Percentiles rank a stretch among this genome's conserved stretches.
These are phyloP conservation scores for Trachymyrmex septentrionalis DNA, from an alignment of 1,140 invertebrate species.

Conservation along the genomic window DNA sequence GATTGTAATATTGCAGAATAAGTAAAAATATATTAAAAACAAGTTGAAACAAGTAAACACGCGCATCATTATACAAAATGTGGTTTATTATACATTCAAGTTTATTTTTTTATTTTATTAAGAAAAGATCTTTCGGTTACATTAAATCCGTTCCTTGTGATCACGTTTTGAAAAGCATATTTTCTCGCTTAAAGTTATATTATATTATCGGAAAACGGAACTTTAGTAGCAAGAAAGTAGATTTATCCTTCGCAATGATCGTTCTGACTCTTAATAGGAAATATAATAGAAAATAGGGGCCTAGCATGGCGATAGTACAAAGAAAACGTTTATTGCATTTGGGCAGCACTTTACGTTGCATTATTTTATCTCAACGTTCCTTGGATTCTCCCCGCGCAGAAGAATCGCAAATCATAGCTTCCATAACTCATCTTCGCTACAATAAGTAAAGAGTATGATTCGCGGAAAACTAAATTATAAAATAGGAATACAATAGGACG, in stretches of 20 bases:
- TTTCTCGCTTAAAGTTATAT: conserved; percentile 33
- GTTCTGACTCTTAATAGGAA: conserved; percentile 12
- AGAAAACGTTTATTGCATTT: conserved; percentile 51
- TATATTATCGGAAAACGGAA: conserved; percentile 29
- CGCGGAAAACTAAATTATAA: conserved; percentile 12
- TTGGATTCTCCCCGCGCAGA: conserved; percentile 23
- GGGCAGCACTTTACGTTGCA: conserved; percentile 26
- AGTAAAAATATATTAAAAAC: background rate
- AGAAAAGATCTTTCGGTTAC: conserved; percentile 10
- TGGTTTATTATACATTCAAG: background rate
- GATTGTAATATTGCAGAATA: background rate
- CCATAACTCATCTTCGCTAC: conserved; percentile 42
- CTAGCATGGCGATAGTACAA: conserved; percentile 19
- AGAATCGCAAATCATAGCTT: conserved; percentile 37
- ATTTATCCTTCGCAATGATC: conserved; percentile 37
- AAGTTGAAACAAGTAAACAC: background rate
- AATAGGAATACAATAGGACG: conserved; percentile 9
- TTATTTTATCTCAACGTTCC: conserved; percentile 26
- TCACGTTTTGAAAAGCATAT: conserved; percentile 30
- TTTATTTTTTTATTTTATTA: conserved; percentile 4
- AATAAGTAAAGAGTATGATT: conserved; percentile 29
- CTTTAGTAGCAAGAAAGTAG: conserved; percentile 31
- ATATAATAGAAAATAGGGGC: conserved; percentile 45
- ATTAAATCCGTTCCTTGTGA: conserved; percentile 11
- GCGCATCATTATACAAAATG: background rate